Base-by-base conservation (phyloP, 2,888 invertebrate species). In the Liodrosophila aerea region DNA sequence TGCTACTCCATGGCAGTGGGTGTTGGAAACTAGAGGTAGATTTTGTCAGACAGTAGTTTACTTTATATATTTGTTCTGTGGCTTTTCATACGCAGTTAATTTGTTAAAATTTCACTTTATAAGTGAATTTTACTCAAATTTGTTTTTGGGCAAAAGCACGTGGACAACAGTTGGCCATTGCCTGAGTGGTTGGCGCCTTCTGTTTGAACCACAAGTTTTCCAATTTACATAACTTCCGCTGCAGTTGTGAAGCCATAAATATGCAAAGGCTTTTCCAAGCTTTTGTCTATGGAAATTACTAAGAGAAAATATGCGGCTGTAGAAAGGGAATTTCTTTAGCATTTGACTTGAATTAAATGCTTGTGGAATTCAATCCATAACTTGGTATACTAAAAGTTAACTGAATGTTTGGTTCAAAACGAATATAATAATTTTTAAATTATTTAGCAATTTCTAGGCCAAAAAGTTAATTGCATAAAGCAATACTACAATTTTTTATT, bases 31-130 rank as follows among this genome's bases (percentile, higher is more conserved):
- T 9, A 53, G 31, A 13, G 45, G 41, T 39, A 13, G 43, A 16
- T 47, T 16, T 12, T 30, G 60, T 22, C 22, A 22, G 22, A 22
- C 31, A n/a, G 15, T 61, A 52, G 61, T 68, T 69, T 70, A 66
- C 63, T 73, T 76, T 70, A 63, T 63, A 64, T 75, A 65, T 64
- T 64, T 70, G 54, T 47, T 54, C 37, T 73, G 57, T 53, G 65
- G 59, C 47, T 53, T 63, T 58, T 57, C 65, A 59, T 68, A 81
- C 63, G 71, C 62, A 81, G 81, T 81, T 84, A 81, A 81, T 81
- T 84, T 81, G 77, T 65, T 84, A 73, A 76, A 76, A 75, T 84
- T 81, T 75, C 52, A 66, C 70, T 80, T 64, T 63, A 75, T 83
- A 83, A 73, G 81, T 84, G 68, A 71, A 75, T 61, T 65, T 67